Evolutionary conservation across 53 echinoderm and acorn worm genomes (phyloP).

Genomic region (Pentamera pediparva): DNA sequence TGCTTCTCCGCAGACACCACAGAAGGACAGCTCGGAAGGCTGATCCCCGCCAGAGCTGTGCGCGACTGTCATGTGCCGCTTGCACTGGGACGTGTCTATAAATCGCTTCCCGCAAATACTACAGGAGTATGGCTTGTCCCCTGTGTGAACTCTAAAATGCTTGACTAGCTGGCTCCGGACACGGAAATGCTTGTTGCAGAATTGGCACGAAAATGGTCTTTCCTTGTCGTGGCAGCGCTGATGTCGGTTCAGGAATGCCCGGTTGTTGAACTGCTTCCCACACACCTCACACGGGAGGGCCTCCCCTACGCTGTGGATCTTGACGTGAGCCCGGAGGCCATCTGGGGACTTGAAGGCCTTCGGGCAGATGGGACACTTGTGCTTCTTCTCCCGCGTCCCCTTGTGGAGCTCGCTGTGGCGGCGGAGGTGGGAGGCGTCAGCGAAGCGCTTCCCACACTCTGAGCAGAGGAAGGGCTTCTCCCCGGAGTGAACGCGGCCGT

Average conservation of each 20-base stretch:
- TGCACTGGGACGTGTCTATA: constrained; percentile 18
- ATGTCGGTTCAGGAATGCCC: constrained; percentile 2
- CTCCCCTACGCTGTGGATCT: not conserved
- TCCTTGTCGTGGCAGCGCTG: constrained; percentile 11
- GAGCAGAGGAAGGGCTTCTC: constrained; percentile 43
- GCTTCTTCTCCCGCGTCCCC: constrained; percentile 21
- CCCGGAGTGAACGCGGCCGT: constrained; percentile 41
- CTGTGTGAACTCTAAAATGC: constrained; percentile 26
- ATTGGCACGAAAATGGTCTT: constrained; percentile 8
- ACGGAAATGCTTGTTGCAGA: constrained; percentile 4
- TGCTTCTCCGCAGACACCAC: constrained; percentile 22
- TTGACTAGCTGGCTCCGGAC: constrained; percentile 12
- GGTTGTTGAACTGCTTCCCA: constrained; percentile 19
- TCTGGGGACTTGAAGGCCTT: constrained; percentile 30
- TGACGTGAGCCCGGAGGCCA: constrained; percentile 27
- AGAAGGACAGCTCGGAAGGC: constrained; percentile 5
- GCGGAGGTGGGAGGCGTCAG: constrained; percentile 32
- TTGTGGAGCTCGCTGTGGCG: constrained; percentile 36
- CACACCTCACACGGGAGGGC: constrained; percentile 20
- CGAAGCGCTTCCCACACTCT: constrained; percentile 41
- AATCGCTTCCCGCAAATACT: constrained; percentile 13
- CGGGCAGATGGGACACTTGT: constrained; percentile 34
- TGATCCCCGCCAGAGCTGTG: not conserved
- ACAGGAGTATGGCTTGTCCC: constrained; percentile 18
- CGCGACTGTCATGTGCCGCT: not conserved